phyloP scores from a whole-genome alignment of 2,113 vertebrate species.

The Zosterops borbonicus region DNA sequence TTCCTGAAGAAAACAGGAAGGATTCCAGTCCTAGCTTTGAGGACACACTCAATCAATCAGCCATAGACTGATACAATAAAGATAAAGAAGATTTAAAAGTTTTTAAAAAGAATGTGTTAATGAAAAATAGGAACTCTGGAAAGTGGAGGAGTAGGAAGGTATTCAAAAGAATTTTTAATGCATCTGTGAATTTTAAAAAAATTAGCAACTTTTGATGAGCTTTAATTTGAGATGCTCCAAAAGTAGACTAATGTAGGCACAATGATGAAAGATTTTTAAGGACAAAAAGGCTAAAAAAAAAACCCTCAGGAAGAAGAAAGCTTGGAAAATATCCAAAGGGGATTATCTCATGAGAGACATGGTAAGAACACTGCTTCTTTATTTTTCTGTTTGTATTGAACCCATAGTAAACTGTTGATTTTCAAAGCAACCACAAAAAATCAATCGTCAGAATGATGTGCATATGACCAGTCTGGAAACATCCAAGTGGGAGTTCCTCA shows the following conservation, averaged over 20 bases:
- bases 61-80: neutral
- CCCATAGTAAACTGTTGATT: conserved; percentile 6
- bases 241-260: neutral
- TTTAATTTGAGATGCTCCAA: neutral
- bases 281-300: conserved; percentile 12
- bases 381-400: neutral
- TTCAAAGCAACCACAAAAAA: conserved; percentile 54
- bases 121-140: neutral
- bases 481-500: conserved; percentile 35
- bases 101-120: neutral
- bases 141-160: neutral
- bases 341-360: conserved; percentile 24
- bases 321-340: conserved; percentile 37
- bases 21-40: neutral
- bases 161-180: neutral
- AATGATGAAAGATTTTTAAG: conserved; percentile 32
- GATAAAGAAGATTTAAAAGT: neutral
- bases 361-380: conserved; percentile 49
- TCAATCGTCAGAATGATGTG: neutral
- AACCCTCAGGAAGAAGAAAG: conserved; percentile 14
- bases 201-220: neutral
- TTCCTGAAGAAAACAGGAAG: neutral
- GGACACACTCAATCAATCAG: neutral
- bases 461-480: conserved; percentile 40
- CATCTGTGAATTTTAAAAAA: neutral